Percentiles rank a stretch among this genome's conserved stretches.
phyloP scores from a whole-genome alignment of 1,140 invertebrate species.

The Zaprionus ghesquierei region DNA sequence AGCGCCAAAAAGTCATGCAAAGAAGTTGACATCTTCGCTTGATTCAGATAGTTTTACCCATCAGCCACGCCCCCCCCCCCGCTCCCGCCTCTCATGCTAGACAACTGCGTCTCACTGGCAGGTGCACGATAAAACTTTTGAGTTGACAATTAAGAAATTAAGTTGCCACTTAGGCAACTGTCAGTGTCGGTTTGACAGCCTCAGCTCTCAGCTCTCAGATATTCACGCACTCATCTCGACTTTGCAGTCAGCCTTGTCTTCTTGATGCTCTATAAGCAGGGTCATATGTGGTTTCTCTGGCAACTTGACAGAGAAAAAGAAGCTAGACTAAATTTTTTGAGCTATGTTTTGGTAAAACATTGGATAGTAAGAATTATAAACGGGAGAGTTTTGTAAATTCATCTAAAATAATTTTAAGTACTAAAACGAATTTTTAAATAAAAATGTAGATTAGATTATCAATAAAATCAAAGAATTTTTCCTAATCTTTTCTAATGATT shows the following conservation, averaged over 20 bases:
- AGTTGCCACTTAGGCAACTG: slow-evolving; percentile 82
- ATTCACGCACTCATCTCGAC: slow-evolving; percentile 34
- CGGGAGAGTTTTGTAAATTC: no score
- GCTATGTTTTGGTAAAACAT: no score
- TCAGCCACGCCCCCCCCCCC: neutral
- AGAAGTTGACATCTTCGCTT: slow-evolving; percentile 40
- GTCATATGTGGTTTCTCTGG: neutral
- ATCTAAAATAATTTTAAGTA: no score
- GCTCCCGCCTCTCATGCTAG: neutral
- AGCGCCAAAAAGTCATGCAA: slow-evolving; percentile 51
- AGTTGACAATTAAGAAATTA: slow-evolving; percentile 83
- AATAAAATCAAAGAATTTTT: no score
- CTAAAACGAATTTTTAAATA: no score
- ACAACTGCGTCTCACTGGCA: slow-evolving; percentile 37
- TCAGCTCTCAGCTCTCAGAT: slow-evolving; percentile 30
- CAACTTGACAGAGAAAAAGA: neutral
- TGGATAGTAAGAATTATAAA: no score
- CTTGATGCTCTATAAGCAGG: neutral
- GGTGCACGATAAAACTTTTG: slow-evolving; percentile 75
- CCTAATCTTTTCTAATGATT: no score
- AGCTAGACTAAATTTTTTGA: no score
- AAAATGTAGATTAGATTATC: no score
- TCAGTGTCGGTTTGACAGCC: slow-evolving; percentile 81
- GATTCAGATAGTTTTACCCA: slow-evolving; percentile 43
- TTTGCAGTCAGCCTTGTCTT: neutral